phyloP scores from a whole-genome alignment of 1,140 invertebrate genomes.

The Episyrphus balteatus region DNA sequence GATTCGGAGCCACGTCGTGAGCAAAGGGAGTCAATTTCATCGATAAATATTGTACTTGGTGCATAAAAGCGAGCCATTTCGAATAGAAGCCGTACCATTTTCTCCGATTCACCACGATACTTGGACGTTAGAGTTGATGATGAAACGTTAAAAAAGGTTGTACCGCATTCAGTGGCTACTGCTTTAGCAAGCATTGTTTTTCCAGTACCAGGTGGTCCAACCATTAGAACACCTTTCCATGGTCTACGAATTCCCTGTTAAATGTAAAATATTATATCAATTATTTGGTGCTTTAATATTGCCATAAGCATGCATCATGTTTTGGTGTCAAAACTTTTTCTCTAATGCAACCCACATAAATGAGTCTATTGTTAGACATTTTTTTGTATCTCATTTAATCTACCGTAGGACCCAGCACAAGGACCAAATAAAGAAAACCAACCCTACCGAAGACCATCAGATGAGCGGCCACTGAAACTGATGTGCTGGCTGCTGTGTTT shows the following conservation, averaged over 20 bases:
- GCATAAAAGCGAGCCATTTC: constrained; percentile 99
- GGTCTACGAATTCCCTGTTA: constrained; percentile 67
- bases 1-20: constrained; percentile 90
- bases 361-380: no score
- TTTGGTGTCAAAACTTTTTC: no score
- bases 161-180: constrained; percentile 97
- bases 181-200: constrained; percentile 99
- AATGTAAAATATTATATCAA: background rate
- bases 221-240: constrained; percentile 89
- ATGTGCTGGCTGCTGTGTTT: no score
- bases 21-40: constrained; percentile 98
- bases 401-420: no score
- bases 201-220: constrained; percentile 68
- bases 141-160: constrained; percentile 98
- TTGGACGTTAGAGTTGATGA: constrained; percentile 96
- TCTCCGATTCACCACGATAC: constrained; percentile 97
- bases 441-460: no score
- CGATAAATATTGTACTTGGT: constrained; percentile 98
- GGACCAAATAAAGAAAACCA: no score
- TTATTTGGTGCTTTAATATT: no score
- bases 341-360: no score
- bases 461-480: no score
- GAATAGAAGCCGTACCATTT: constrained; percentile 92
- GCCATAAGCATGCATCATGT: no score
- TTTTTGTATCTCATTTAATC: no score